A percentile compares a stretch with the other conserved stretches of the same genome.
phyloP scores from a whole-genome alignment of 2,113 vertebrate species.

The Ammodytes dubius region DNA sequence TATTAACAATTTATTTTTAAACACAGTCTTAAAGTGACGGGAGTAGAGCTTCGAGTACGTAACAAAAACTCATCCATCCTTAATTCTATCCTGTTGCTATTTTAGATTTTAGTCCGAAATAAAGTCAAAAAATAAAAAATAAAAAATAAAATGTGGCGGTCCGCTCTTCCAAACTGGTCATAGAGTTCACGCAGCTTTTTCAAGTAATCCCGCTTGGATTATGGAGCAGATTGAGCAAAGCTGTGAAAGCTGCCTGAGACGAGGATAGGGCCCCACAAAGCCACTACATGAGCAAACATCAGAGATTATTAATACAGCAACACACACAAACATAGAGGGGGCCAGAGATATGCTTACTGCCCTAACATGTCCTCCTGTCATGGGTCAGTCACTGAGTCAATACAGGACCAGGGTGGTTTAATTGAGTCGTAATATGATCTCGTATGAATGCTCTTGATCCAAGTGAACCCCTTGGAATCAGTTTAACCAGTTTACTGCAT shows the following conservation, averaged over 20 bases:
- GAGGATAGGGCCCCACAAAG: conserved; percentile 61
- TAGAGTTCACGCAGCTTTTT: conserved; percentile 67
- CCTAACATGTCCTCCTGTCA: background rate
- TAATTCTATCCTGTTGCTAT: background rate
- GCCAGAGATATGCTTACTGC: conserved; percentile 6
- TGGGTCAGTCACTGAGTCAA: too few relatives aligned
- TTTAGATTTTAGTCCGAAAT: background rate
- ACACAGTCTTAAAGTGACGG: too few relatives aligned
- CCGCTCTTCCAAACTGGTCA: conserved; percentile 45
- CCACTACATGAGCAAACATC: conserved; percentile 55
- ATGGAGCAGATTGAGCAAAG: conserved; percentile 76
- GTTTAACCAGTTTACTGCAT: too few relatives aligned
- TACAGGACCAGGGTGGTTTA: background rate
- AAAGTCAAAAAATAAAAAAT: conserved; percentile 19
- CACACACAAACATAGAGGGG: conserved; percentile 37
- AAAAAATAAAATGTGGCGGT: conserved; percentile 1
- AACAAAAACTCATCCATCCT: background rate
- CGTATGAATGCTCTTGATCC: background rate
- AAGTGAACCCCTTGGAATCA: background rate
- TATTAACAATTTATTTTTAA: too few relatives aligned
- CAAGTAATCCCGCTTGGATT: conserved; percentile 78
- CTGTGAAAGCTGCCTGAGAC: conserved; percentile 55
- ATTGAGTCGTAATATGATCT: background rate
- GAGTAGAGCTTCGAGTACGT: background rate
- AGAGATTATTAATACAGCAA: conserved; percentile 65